Evolutionary conservation across 2,888 invertebrate genomes (phyloP).

Genomic region (Mystacides longicornis): DNA sequence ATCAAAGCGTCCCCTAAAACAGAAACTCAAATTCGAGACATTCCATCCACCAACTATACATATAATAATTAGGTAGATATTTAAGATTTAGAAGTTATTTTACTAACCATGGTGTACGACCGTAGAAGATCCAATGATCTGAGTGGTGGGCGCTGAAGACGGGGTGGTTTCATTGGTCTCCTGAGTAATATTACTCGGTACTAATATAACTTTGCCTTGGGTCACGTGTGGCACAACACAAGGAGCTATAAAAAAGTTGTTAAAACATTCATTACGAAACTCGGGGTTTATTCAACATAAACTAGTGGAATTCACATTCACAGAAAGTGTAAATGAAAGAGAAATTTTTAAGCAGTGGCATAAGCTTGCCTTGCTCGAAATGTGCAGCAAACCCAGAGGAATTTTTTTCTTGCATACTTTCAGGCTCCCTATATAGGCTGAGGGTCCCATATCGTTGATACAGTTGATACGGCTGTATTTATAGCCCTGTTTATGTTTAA

Average conservation of each 20-base stretch:
- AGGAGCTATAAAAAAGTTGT: slow-evolving; percentile 62
- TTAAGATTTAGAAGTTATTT: background rate
- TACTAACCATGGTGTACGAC: slow-evolving; percentile 47
- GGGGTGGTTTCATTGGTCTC: slow-evolving; percentile 41
- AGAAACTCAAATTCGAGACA: background rate
- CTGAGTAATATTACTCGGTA: slow-evolving; percentile 49
- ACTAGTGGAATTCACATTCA: no score
- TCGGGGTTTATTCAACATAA: no score
- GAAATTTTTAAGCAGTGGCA: no score
- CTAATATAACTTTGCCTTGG: slow-evolving; percentile 64
- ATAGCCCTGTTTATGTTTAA: no score
- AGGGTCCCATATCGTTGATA: no score
- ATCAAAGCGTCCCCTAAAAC: slow-evolving; percentile 43
- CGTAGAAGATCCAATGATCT: slow-evolving; percentile 45
- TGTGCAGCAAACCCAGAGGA: no score
- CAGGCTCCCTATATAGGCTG: no score
- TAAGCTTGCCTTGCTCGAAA: no score
- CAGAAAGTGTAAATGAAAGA: no score
- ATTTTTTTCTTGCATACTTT: no score
- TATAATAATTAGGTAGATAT: background rate
- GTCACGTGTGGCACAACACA: slow-evolving; percentile 88
- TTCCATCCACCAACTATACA: background rate
- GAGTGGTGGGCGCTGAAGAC: slow-evolving; percentile 33
- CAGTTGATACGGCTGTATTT: no score
- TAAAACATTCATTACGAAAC: no score